Evolutionary conservation across 2,797 vertebrate species (phyloP), one percentile per base, ranked within the genome.

Genomic region (Rhodeus uyekii): DNA sequence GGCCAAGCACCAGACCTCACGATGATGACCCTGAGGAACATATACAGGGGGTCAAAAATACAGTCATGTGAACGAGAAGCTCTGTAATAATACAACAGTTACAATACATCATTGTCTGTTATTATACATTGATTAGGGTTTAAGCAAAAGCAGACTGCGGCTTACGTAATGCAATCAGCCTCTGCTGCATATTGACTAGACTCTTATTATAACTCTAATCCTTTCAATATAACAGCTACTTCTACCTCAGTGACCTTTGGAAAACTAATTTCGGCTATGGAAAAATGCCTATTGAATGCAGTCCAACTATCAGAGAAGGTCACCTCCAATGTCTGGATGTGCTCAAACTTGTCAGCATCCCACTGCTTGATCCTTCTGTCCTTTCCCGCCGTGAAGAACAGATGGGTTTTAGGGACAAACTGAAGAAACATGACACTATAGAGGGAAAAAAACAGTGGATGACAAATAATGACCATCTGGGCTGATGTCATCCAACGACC

Each of bases 321-420:
- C 92, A 99, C 98, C 97, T 99, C 97, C 32, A 99, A 90, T 0
- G 96, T 98, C 90, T 99, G 98, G 87, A 99, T 93, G 84, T 94
- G 97, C 88, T 97, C 96, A 91, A 98, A 99, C 88, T 94, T 97
- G 94, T 99, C 98, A 0, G 97, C 98, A 72, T 99, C 98, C 98
- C 98, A 99, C 89, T 99, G 97, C 85, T 99, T 99, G 85, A 99
- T 95, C 93, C 96, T 99, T 80, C 80, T 92, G 87, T 99, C 98
- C 84, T 99, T 99, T 60, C 98, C 98, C 3, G 96, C 96, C 0
- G 98, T 99, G 92, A 99, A 99, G 94, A 99, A 99, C 88, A 99
- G 95, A 89, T 99, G 98, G 83, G 98, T 97, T 92, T 97, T 98
- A 2, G 96, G 95, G 53, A 99, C 96, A 86, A 99, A 99, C 93